Evolutionary conservation across 2,797 vertebrate species (phyloP).

Genomic region (Parauchenoglanis punctatus): DNA sequence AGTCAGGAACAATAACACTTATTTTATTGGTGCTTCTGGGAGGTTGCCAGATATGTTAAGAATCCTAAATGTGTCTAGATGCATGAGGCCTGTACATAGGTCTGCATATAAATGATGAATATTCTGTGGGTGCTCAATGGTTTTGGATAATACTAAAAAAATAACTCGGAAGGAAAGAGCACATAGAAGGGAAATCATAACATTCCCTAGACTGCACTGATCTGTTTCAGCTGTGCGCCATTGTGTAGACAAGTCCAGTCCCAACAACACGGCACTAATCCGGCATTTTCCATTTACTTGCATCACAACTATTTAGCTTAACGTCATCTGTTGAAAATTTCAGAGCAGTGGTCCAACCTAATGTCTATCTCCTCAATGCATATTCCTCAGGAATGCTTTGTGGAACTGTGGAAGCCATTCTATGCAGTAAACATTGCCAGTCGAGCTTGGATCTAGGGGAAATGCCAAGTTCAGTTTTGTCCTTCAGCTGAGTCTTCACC

Average conservation of each 20-base stretch:
- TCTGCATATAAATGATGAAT: constrained; percentile 49
- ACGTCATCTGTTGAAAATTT: constrained; percentile 68
- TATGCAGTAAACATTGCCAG: constrained; percentile 58
- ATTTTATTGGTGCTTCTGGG: constrained; percentile 70
- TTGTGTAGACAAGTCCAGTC: constrained; percentile 69
- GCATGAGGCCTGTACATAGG: constrained; percentile 43
- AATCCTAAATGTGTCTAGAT: constrained; percentile 59
- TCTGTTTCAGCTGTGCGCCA: constrained; percentile 67
- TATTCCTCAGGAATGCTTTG: constrained; percentile 52
- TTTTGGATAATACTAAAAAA: constrained; percentile 2
- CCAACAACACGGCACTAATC: constrained; percentile 74
- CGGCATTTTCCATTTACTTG: constrained; percentile 68
- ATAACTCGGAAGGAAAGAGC: constrained; percentile 28
- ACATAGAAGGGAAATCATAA: constrained; percentile 52
- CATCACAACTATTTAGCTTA: constrained; percentile 70
- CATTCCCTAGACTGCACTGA: constrained; percentile 62
- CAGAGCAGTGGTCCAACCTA: constrained; percentile 22
- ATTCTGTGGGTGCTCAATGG: constrained; percentile 17
- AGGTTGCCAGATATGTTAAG: constrained; percentile 62
- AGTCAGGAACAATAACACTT: constrained; percentile 76
- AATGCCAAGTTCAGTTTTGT: constrained; percentile 59
- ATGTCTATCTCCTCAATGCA: constrained; percentile 43
- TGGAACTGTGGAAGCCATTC: constrained; percentile 55
- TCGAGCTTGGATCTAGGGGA: constrained; percentile 50
- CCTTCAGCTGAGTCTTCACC: constrained; percentile 58